These are phyloP conservation scores for Miniopterus natalensis DNA, from an alignment of 2,113 vertebrate genomes.

Conservation along the genomic window DNA sequence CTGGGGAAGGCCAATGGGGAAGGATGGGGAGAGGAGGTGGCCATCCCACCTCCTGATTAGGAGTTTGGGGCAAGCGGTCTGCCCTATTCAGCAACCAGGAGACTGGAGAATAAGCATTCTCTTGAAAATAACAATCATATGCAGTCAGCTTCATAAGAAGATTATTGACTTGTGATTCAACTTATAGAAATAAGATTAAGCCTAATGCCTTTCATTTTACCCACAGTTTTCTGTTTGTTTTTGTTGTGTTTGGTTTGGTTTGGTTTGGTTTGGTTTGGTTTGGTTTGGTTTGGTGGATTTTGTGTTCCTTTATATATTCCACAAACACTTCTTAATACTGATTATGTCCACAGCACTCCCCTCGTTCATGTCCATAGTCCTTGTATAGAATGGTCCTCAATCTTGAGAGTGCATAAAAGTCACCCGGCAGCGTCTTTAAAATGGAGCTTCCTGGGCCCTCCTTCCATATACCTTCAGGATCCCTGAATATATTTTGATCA, in stretches of 20 bases:
- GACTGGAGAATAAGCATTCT: neutral
- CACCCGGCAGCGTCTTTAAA: neutral
- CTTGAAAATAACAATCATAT: neutral
- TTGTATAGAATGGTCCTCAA: neutral
- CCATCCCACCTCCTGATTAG: neutral
- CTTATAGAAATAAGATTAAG: neutral
- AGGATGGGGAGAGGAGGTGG: neutral
- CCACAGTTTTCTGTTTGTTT: neutral
- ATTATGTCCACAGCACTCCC: neutral
- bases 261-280: too few species aligned
- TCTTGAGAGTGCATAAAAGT: neutral
- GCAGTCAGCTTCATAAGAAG: neutral
- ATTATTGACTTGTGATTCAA: neutral
- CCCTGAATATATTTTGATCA: neutral
- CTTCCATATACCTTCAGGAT: neutral
- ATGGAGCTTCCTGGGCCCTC: neutral
- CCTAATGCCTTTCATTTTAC: neutral
- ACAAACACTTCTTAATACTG: neutral
- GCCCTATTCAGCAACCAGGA: neutral
- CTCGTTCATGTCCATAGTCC: neutral
- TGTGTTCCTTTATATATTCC: constrained; percentile 1
- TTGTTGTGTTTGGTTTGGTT: neutral
- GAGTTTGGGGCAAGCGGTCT: neutral
- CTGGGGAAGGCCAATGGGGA: neutral
- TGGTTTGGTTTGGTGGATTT: neutral